Percentiles rank a stretch among this genome's conserved stretches.
These are phyloP conservation scores for Myotis lucifugus DNA, from an alignment of 2,113 vertebrate genomes.

Conservation along the genomic window DNA sequence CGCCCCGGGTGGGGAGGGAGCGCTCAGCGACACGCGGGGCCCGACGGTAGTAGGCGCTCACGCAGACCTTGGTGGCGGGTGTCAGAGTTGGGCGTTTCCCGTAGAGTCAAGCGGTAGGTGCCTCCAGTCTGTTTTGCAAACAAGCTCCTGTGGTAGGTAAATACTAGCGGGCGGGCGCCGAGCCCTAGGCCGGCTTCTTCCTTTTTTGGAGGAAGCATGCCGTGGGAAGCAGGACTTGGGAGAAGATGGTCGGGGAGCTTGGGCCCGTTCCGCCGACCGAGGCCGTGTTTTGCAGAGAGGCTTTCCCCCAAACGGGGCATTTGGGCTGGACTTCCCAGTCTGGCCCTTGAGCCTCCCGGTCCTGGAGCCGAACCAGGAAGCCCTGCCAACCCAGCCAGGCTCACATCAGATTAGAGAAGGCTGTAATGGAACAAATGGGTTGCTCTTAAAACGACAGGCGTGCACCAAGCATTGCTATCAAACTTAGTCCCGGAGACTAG, in stretches of 20 bases:
- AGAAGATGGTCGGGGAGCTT: constrained; percentile 18
- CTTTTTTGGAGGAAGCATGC: constrained; percentile 76
- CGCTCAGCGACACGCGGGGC: background rate
- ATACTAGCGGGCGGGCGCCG: background rate
- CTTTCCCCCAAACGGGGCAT: background rate
- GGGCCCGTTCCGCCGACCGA: constrained; percentile 1
- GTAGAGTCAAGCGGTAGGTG: background rate
- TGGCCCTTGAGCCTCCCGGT: constrained; percentile 21
- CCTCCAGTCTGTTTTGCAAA: constrained; percentile 20
- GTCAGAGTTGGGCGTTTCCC: background rate
- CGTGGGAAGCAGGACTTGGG: constrained; percentile 53
- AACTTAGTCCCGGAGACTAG: background rate
- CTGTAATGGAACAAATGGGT: constrained; percentile 26
- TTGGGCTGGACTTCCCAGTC: background rate
- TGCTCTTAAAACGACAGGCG: constrained; percentile 14
- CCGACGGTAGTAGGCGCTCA: background rate
- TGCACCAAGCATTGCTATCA: background rate
- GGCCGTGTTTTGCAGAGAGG: background rate
- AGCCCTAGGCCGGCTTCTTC: constrained; percentile 43
- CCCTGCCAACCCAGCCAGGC: background rate
- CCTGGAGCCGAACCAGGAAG: constrained; percentile 6
- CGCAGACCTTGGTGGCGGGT: background rate
- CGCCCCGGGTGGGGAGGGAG: background rate
- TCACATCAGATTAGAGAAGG: constrained; percentile 7
- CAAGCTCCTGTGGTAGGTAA: constrained; percentile 38